phyloP scores from a whole-genome alignment of 2,888 invertebrate species.

The Sipha maydis region DNA sequence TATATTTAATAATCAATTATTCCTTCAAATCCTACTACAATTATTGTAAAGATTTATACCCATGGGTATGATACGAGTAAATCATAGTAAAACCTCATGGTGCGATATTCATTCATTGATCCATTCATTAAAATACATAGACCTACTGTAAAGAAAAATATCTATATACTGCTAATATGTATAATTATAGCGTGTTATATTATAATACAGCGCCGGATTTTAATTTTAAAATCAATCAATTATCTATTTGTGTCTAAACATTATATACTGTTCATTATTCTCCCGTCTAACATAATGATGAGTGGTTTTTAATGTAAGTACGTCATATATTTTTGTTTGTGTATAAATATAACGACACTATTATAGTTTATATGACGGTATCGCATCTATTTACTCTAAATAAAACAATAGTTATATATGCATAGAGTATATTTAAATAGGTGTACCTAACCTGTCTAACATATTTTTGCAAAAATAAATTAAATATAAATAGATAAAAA shows the following conservation, averaged over 20 bases:
- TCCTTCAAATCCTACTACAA: too few species aligned
- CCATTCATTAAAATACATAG: not conserved
- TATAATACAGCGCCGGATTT: not conserved
- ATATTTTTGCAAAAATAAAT: too few species aligned
- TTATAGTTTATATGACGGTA: not conserved
- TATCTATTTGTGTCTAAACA: not conserved
- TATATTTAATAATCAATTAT: too few species aligned
- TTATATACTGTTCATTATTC: not conserved
- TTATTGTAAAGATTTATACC: too few species aligned
- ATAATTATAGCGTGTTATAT: not conserved
- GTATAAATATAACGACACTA: not conserved
- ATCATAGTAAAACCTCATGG: not conserved
- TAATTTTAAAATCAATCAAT: constrained; percentile 34
- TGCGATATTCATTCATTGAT: not conserved
- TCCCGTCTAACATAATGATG: not conserved
- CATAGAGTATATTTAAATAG: too few species aligned
- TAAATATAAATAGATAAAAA: too few species aligned
- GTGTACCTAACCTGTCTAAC: too few species aligned
- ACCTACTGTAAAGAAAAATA: not conserved
- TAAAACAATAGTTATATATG: not conserved
- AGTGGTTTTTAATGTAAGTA: not conserved
- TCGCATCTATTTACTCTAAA: not conserved
- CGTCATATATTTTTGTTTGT: not conserved
- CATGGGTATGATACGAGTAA: not conserved
- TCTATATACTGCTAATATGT: not conserved